A percentile compares a stretch with the other conserved stretches of the same genome.
Conservation (phyloP, 2,797 vertebrate genomes). For the Chelidonichthys spinosus region DNA sequence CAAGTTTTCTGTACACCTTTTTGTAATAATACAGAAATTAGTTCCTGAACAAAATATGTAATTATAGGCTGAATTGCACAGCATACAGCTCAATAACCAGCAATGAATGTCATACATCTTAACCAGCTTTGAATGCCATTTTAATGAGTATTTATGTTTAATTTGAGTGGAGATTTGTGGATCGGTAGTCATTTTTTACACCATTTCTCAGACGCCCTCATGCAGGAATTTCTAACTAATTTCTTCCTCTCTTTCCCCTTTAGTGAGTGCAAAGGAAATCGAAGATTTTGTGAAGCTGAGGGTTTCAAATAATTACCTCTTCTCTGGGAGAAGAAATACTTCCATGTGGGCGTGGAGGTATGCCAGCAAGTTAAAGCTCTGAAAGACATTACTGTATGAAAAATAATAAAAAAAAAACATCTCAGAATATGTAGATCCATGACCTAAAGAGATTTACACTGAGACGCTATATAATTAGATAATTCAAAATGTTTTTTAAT, state of each 20-base stretch:
- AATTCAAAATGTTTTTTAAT: neutral
- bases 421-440: neutral
- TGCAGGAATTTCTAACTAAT: neutral
- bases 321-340: slow-evolving; percentile 79
- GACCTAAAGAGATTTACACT: neutral
- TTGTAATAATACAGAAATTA: neutral
- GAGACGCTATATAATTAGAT: neutral
- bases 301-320: slow-evolving; percentile 75
- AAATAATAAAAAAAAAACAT: neutral
- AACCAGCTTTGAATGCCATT: neutral
- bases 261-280: slow-evolving; percentile 76
- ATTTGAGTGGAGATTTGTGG: neutral
- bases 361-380: neutral
- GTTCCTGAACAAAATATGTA: neutral
- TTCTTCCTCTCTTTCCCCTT: neutral
- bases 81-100: neutral
- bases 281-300: slow-evolving; percentile 80
- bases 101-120: too few relatives aligned
- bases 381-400: neutral
- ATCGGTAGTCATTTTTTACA: neutral
- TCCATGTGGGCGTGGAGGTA: slow-evolving; percentile 82
- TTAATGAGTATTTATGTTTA: neutral
- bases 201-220: neutral
- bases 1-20: neutral
- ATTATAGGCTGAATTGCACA: neutral